phyloP scores from a whole-genome alignment of 2,888 invertebrate genomes.

The Platypus cylindrus region DNA sequence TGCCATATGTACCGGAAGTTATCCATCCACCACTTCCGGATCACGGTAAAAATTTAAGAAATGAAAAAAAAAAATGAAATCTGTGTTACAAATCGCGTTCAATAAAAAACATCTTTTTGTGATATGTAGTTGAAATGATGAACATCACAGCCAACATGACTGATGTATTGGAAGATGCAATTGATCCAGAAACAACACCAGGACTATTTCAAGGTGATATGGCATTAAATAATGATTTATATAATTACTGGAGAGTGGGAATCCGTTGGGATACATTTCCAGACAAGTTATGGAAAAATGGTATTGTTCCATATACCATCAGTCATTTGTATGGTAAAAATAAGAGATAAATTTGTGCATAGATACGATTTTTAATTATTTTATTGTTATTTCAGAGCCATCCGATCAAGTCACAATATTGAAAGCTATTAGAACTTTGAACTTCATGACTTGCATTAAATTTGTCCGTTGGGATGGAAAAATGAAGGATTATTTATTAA shows the following conservation, averaged over 20 bases:
- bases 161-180: constrained; percentile 26
- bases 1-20: constrained; percentile 35
- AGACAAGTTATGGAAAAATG: constrained; percentile 50
- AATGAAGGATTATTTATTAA: constrained; percentile 47
- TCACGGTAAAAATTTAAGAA: constrained; percentile 33
- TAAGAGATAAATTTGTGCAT: constrained; percentile 13
- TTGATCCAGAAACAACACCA: constrained; percentile 53
- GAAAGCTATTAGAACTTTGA: constrained; percentile 46
- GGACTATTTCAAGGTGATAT: constrained; percentile 57
- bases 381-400: constrained; percentile 35
- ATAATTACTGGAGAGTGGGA: constrained; percentile 47
- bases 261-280: constrained; percentile 52
- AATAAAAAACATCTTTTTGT: not conserved
- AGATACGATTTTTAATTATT: not conserved
- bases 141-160: constrained; percentile 18
- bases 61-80: no score
- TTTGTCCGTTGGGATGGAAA: constrained; percentile 54
- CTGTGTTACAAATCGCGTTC: no score
- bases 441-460: constrained; percentile 50
- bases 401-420: constrained; percentile 45
- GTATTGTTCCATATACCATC: constrained; percentile 52
- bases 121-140: constrained; percentile 7
- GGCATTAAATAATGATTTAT: constrained; percentile 48
- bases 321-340: constrained; percentile 45
- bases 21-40: constrained; percentile 37